Evolutionary conservation across 2,888 invertebrate species (phyloP).

Genomic region (Metellina segmentata): DNA sequence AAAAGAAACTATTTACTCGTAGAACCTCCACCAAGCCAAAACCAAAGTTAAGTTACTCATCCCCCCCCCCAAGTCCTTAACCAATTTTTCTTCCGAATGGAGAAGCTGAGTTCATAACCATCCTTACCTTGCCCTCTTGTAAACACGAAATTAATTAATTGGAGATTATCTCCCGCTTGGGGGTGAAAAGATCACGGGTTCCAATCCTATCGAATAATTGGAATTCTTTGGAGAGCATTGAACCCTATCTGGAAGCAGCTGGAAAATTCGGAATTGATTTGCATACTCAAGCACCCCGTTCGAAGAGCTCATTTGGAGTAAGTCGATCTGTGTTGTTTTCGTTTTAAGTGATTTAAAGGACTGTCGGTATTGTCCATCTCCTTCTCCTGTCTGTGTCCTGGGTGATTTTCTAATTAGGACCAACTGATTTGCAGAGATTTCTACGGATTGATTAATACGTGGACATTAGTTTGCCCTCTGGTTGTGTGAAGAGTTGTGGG

Average conservation of each 20-base stretch:
- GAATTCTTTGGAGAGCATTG: conserved; percentile 7
- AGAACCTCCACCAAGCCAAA: background rate
- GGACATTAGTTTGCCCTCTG: too few relatives aligned
- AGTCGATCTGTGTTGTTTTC: background rate
- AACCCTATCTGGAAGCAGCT: background rate
- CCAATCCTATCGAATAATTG: conserved; percentile 14
- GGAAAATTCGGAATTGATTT: conserved; percentile 13
- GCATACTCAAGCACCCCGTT: background rate
- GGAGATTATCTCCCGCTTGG: conserved; percentile 11
- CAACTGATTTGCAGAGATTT: too few relatives aligned
- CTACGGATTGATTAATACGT: too few relatives aligned
- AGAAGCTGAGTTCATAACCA: background rate
- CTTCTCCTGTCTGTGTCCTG: too few relatives aligned
- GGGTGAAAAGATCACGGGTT: conserved; percentile 29
- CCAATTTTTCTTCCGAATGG: background rate
- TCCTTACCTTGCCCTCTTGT: background rate
- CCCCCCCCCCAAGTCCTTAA: background rate
- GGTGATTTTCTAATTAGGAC: too few relatives aligned
- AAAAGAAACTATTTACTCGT: background rate
- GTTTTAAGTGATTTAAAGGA: background rate
- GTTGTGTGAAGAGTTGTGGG: too few relatives aligned
- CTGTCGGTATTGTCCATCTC: too few relatives aligned
- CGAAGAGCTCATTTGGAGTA: background rate
- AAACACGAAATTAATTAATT: conserved; percentile 47
- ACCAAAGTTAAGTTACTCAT: background rate